phyloP scores from a whole-genome alignment of 2,888 invertebrate species.

The Vanessa cardui region DNA sequence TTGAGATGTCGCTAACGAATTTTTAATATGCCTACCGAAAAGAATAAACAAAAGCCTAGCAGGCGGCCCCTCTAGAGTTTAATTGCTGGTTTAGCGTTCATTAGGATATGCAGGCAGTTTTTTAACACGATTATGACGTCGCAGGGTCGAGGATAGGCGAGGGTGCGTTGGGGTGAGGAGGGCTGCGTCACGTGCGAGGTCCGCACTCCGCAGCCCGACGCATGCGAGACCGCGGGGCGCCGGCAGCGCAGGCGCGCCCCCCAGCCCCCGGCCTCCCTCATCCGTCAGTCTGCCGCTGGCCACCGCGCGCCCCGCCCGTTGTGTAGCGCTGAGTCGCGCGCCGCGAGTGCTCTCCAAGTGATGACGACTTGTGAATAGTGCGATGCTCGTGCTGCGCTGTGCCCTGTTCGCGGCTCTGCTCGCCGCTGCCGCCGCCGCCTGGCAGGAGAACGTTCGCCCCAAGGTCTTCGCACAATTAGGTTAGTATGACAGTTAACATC shows the following conservation, averaged over 20 bases:
- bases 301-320: conserved; percentile 81
- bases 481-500: conserved; percentile 78
- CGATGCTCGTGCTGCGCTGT: conserved; percentile 79
- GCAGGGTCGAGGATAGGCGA: conserved; percentile 65
- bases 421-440: conserved; percentile 85
- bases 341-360: conserved; percentile 76
- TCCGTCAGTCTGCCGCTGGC: conserved; percentile 79
- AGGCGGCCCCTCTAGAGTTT: conserved; percentile 62
- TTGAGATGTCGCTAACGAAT: conserved; percentile 63
- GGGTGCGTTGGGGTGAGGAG: conserved; percentile 77
- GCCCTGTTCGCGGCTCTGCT: conserved; percentile 79
- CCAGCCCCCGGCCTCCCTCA: conserved; percentile 75
- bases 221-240: conserved; percentile 82
- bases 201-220: conserved; percentile 82
- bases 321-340: conserved; percentile 61
- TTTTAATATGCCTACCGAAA: conserved; percentile 57
- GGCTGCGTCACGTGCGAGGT: conserved; percentile 82
- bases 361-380: conserved; percentile 81
- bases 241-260: conserved; percentile 61
- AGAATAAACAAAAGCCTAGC: conserved; percentile 47
- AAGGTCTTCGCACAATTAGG: conserved; percentile 97
- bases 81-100: conserved; percentile 80
- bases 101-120: conserved; percentile 79
- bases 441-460: conserved; percentile 96
- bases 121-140: conserved; percentile 80